Conservation (phyloP, 2,797 vertebrate species). For the Crocodylus rhombifer region DNA sequence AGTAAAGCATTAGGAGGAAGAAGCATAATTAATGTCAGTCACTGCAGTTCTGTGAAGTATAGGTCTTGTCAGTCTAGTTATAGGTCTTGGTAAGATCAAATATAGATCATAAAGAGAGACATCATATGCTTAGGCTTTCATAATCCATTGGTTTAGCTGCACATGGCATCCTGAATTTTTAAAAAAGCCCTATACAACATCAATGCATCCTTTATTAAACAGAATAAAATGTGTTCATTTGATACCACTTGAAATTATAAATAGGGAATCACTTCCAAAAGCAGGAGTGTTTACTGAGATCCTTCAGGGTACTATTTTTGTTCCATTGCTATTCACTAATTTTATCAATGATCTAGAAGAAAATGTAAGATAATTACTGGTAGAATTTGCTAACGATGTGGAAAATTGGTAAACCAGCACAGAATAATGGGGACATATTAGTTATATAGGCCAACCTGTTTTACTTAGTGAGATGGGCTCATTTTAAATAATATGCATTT, state of each 20-base stretch:
- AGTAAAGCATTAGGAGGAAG: too few relatives aligned
- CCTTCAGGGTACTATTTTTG: neutral
- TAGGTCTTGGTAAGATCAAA: too few relatives aligned
- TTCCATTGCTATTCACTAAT: neutral
- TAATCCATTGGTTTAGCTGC: too few relatives aligned
- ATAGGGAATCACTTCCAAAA: neutral
- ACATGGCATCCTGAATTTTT: too few relatives aligned
- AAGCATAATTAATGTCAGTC: too few relatives aligned
- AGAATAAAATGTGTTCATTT: neutral
- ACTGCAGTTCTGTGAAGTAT: too few relatives aligned
- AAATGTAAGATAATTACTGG: neutral
- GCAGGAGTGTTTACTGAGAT: neutral
- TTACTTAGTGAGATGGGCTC: neutral
- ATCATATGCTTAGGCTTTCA: too few relatives aligned
- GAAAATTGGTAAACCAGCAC: neutral
- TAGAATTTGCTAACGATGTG: neutral
- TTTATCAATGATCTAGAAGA: neutral
- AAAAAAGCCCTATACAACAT: neutral
- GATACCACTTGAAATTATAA: neutral
- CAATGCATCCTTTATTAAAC: neutral
- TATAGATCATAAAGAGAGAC: too few relatives aligned
- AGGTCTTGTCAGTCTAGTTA: too few relatives aligned
- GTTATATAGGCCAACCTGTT: neutral
- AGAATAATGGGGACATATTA: neutral
- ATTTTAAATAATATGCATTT: neutral